Evolutionary conservation across 92 coral and sea anemone species (phyloP), one percentile per base, ranked within the genome.

Genomic region (Palythoa grandis): DNA sequence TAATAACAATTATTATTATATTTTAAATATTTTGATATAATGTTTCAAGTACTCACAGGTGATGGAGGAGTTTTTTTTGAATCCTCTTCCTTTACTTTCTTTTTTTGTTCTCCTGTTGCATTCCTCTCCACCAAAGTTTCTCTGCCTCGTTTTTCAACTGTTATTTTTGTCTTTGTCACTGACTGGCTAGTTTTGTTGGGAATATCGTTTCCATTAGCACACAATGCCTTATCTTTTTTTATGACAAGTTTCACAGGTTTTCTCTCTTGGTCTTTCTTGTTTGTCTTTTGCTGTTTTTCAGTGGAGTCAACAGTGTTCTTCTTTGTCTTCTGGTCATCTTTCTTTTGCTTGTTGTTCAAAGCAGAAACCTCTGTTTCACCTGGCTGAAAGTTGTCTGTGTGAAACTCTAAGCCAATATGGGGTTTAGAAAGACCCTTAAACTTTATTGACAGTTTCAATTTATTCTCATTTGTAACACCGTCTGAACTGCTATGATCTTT

Each of bases 181-280:
- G 70, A 54, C 20, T 22, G 43, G 39, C 66, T 29, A 11, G 29
- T 52, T 66, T 35, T 56, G 9, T 13, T 15, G 35, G 19, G 74
- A 5, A 47, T 80, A 14, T 80, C 23, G 47, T 17, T 35, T 66
- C 43, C 58, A 80, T 70, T 52, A 43, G 58, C 37, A 23, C 66
- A 56, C 48, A 48, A 77, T 70, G 82, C 70, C 74, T 93, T 91
- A 52, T 79, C 88, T 78, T 94, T 96, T 52, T 96, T 96, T 47
- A 96, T 96, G 60, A 94, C 93, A n/a, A 96, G 82, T 82, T 94
- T 96, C 24, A 96, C 95, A 76, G 84, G 98, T 82, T 90, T 84
- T 78, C 87, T 56, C 67, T 90, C 92, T 52, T 83, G 50, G 19
- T 75, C 74, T 43, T 61, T 76, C 50, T 78, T 75, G 48, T 61